A percentile compares a stretch with the other conserved stretches of the same genome.
phyloP scores from a whole-genome alignment of 2,797 vertebrate genomes.

The Paratrypauchen microcephalus region DNA sequence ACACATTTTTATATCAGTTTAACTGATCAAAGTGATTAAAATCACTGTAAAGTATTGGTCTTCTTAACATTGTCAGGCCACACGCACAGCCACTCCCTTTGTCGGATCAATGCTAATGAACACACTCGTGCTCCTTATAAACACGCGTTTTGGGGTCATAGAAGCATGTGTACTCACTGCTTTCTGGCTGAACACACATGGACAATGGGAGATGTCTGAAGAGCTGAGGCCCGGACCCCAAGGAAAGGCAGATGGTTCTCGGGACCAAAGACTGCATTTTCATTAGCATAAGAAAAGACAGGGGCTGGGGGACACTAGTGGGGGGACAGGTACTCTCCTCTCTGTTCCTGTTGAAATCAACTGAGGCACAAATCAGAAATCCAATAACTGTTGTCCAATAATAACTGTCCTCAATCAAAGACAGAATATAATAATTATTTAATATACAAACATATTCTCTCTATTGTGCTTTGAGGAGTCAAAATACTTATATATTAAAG shows the following conservation, averaged over 20 bases:
- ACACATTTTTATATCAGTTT: background rate
- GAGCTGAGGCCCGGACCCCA: conserved; percentile 67
- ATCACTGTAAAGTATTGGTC: background rate
- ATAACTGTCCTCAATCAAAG: conserved; percentile 20
- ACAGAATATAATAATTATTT: background rate
- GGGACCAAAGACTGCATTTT: conserved; percentile 55
- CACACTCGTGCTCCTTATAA: conserved; percentile 60
- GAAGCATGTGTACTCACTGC: conserved; percentile 60
- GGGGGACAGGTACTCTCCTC: conserved; percentile 72
- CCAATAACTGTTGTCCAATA: conserved; percentile 53
- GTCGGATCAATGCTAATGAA: conserved; percentile 66
- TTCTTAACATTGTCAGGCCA: conserved; percentile 47
- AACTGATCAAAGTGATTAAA: background rate
- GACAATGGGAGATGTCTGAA: conserved; percentile 73
- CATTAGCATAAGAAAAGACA: conserved; percentile 77
- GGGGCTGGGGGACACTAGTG: conserved; percentile 33
- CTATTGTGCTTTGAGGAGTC: background rate
- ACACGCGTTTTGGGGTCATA: conserved; percentile 50
- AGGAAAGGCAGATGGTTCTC: conserved; percentile 76
- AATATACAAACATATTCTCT: background rate
- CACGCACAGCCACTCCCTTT: conserved; percentile 49
- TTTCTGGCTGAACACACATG: conserved; percentile 76
- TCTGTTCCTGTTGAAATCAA: conserved; percentile 44
- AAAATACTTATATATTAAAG: background rate
- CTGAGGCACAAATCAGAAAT: conserved; percentile 50